Base-by-base conservation (phyloP, 53 echinoderm and acorn worm species). In the Henricia sp. region DNA sequence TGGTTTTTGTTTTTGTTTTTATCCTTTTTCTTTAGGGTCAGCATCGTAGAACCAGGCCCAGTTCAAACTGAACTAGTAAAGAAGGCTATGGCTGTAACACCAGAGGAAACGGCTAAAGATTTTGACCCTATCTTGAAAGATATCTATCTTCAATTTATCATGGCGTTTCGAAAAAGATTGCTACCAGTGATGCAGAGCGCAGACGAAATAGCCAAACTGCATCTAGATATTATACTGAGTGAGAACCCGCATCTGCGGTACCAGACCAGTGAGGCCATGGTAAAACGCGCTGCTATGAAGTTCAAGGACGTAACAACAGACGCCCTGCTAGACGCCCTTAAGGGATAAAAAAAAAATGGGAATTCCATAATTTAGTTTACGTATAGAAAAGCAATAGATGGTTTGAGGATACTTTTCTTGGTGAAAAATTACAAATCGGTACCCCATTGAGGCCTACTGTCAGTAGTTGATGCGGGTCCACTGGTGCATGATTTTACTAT, bases 201-300 rank as follows among this genome's bases (percentile, higher is more conserved):
- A 10, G 54, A 54, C 3, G 54, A 54, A n/a, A n/a, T 54, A n/a
- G 11, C 54, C 20, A 54, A 17, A 21, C 54, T 54, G n/a, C n/a
- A n/a, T n/a, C n/a, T n/a, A n/a, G n/a, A n/a, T n/a, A n/a, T n/a
- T n/a, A n/a, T n/a, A n/a, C 20, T n/a, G 20, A 54, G 54, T 54
- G 12, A 9, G 54, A n/a, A 54, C 4, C 54, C 54, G 20, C 54
- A 54, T 54, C 54, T 54, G 54, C 54, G 54, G 54, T 54, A 54
- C 54, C 54, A 54, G 54, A 54, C 54, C 20, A 54, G 54, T 54
- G 20, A 54, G 54, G 54, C 54, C 19, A 54, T 54, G 20, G 4
- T 21, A 4, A 3, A 33, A 3, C 4, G 6, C 6, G 28, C 32
- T 5, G 62, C 32, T 5, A 62, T 6, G 3, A 62, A 62, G 32